These are phyloP conservation scores for Catocala nupta DNA, from an alignment of 2,888 invertebrate species.

Conservation along the genomic window DNA sequence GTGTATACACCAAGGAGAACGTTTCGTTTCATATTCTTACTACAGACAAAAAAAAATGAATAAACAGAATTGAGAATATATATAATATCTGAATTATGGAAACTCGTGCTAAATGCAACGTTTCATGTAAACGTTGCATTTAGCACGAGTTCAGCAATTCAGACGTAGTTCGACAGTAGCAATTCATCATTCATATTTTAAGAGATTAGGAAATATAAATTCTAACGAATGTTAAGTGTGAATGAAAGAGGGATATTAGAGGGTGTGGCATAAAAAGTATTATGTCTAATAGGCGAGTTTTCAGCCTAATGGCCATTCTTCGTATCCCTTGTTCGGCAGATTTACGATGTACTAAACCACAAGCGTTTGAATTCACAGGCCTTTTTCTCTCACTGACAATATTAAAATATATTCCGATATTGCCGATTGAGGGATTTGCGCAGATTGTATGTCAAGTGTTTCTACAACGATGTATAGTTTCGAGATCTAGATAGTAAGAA, in stretches of 20 bases:
- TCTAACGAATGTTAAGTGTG: neutral
- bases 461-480: neutral
- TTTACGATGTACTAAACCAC: slow-evolving; percentile 75
- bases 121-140: no score
- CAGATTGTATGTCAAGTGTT: slow-evolving; percentile 5
- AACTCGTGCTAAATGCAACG: no score
- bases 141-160: slow-evolving; percentile 12
- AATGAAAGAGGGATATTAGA: slow-evolving; percentile 14
- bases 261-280: slow-evolving; percentile 44
- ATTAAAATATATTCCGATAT: slow-evolving; percentile 39
- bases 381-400: slow-evolving; percentile 33
- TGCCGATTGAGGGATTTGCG: slow-evolving; percentile 25
- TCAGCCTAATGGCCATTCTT: slow-evolving; percentile 62
- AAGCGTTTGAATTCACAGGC: slow-evolving; percentile 58
- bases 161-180: slow-evolving; percentile 9
- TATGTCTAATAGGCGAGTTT: slow-evolving; percentile 57
- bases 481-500: neutral
- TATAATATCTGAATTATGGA: no score
- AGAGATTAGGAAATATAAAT: slow-evolving; percentile 11
- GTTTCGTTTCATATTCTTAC: no score
- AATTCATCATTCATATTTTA: slow-evolving; percentile 7
- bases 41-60: no score
- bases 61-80: no score
- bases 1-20: no score
- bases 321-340: slow-evolving; percentile 65